Conservation (phyloP, 2,888 invertebrate species). For the Teleiodes luculella region DNA sequence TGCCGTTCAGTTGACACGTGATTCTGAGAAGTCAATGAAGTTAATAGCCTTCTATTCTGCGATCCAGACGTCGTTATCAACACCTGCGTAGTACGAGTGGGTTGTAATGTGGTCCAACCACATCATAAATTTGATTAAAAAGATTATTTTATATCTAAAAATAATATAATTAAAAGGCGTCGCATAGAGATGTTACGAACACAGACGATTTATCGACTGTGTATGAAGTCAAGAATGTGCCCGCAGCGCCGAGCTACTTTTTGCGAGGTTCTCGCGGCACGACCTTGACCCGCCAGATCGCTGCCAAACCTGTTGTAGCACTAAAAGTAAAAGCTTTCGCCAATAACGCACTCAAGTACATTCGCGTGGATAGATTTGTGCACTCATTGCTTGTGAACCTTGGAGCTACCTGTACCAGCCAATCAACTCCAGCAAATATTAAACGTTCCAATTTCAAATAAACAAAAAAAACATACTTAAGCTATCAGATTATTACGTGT, state of each 20-base stretch:
- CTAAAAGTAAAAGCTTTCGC: constrained; percentile 70
- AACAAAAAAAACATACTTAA: background rate
- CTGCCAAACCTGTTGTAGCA: constrained; percentile 57
- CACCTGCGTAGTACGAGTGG: constrained; percentile 40
- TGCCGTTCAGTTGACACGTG: constrained; percentile 20
- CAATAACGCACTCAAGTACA: constrained; percentile 33
- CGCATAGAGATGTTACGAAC: constrained; percentile 34
- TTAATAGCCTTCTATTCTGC: constrained; percentile 31
- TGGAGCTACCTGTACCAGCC: background rate
- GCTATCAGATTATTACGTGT: background rate
- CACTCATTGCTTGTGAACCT: background rate
- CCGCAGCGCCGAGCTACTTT: constrained; percentile 57
- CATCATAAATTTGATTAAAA: constrained; percentile 26
- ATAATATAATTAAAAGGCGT: constrained; percentile 30
- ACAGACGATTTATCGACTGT: constrained; percentile 55
- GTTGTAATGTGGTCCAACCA: constrained; percentile 20
- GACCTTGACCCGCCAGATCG: constrained; percentile 66
- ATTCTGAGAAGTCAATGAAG: constrained; percentile 19
- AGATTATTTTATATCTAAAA: constrained; percentile 34
- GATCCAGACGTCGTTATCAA: constrained; percentile 29
- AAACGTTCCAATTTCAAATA: too few relatives aligned
- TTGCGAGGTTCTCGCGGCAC: constrained; percentile 39
- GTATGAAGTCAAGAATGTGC: constrained; percentile 46
- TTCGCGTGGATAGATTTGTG: constrained; percentile 1
- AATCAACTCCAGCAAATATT: too few relatives aligned